A percentile compares a stretch with the other conserved stretches of the same genome.
These are phyloP conservation scores for Lates japonicus DNA, from an alignment of 2,797 vertebrate genomes.

Conservation along the genomic window DNA sequence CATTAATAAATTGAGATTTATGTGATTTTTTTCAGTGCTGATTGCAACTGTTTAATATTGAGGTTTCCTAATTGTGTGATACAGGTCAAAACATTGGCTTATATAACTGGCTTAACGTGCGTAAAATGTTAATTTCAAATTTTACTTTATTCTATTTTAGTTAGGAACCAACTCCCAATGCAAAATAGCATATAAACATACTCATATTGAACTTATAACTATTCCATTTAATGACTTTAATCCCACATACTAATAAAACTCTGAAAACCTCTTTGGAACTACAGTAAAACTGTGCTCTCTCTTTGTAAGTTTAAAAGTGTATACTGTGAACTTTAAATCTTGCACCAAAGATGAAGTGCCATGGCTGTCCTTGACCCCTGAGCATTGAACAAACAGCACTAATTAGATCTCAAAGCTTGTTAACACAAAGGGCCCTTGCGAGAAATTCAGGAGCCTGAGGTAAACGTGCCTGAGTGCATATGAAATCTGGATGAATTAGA, in stretches of 20 bases:
- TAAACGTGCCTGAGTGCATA: background rate
- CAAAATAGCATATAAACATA: background rate
- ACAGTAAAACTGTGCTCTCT: background rate
- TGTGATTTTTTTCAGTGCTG: background rate
- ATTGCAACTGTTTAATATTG: background rate
- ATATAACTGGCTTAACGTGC: no score
- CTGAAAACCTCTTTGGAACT: background rate
- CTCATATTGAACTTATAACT: background rate
- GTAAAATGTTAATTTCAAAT: background rate
- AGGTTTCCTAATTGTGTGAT: background rate
- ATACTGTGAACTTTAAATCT: background rate
- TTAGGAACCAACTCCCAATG: background rate
- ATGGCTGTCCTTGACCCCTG: background rate
- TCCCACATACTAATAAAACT: background rate
- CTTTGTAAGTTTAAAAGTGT: background rate
- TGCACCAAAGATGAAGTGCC: background rate
- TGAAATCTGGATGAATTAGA: background rate
- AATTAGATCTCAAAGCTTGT: conserved; percentile 15
- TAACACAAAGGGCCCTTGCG: background rate
- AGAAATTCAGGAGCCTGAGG: background rate
- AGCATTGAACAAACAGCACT: background rate
- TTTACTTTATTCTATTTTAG: background rate
- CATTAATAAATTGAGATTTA: background rate
- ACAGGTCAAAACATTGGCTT: no score
- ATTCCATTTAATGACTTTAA: background rate